phyloP scores from a whole-genome alignment of 2,113 vertebrate species.

The Elephantulus edwardii region DNA sequence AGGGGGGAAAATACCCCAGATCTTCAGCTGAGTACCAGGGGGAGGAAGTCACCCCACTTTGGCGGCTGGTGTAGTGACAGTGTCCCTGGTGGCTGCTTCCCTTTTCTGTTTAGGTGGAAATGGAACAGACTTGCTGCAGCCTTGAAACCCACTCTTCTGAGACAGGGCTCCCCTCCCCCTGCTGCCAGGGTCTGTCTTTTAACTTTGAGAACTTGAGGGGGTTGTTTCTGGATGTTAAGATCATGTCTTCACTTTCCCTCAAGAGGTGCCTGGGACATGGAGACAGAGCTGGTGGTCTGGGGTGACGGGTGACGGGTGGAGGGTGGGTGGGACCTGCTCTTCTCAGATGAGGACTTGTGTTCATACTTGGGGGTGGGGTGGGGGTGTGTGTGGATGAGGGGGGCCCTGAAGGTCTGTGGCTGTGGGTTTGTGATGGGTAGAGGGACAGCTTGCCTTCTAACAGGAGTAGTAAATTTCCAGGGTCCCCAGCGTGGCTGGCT shows the following conservation, averaged over 20 bases:
- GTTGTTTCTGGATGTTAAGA: background rate
- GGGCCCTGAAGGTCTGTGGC: rapidly evolving
- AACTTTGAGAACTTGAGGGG: background rate
- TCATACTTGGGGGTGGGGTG: too few relatives aligned
- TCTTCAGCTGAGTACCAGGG: background rate
- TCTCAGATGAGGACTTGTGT: background rate
- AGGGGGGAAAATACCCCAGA: background rate
- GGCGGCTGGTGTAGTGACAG: rapidly evolving
- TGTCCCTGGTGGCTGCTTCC: background rate
- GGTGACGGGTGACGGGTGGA: background rate
- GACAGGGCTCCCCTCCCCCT: too few relatives aligned
- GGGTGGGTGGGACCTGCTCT: too few relatives aligned
- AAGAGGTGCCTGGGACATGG: background rate
- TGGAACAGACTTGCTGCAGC: rapidly evolving
- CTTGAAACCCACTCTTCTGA: background rate
- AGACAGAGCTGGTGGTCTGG: background rate
- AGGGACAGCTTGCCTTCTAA: background rate
- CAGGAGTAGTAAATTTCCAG: background rate
- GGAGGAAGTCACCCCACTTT: background rate
- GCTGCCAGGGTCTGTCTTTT: too few relatives aligned
- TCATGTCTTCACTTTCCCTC: too few relatives aligned
- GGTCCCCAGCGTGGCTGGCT: background rate
- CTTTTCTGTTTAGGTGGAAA: background rate
- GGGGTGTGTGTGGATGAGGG: background rate
- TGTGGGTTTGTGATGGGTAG: background rate